phyloP scores from a whole-genome alignment of 2,113 vertebrate species.

The Protobothrops mucrosquamatus region DNA sequence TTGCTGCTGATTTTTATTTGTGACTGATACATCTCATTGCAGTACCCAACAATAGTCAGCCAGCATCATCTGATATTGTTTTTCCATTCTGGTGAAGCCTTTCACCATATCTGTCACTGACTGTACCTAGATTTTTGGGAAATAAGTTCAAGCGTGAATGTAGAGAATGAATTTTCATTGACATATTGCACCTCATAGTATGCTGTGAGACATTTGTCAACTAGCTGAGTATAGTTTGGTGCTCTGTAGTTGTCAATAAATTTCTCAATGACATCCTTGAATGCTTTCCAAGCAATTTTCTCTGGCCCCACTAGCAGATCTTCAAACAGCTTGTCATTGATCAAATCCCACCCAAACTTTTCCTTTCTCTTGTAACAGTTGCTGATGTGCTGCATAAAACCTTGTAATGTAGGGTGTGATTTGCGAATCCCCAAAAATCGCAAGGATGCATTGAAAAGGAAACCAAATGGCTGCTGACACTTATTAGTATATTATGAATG shows the following conservation, averaged over 20 bases:
- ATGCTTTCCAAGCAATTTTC: background rate
- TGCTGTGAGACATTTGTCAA: background rate
- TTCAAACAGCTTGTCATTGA: background rate
- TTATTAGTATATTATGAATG: background rate
- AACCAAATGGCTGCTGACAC: background rate
- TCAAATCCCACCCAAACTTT: background rate
- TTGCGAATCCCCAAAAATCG: background rate
- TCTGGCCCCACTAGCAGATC: background rate
- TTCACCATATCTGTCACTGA: background rate
- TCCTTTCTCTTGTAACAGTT: background rate
- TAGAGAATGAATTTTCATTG: background rate
- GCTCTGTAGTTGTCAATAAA: background rate
- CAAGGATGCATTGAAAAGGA: background rate
- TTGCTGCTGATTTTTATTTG: background rate
- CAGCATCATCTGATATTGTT: background rate
- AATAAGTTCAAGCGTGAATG: background rate
- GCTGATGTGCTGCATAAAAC: background rate
- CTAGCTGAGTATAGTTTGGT: background rate
- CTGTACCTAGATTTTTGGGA: background rate
- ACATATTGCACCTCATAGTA: background rate
- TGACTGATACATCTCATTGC: background rate
- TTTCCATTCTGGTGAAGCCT: background rate
- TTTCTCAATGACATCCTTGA: background rate
- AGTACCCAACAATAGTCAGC: background rate
- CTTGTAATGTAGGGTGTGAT: background rate